A percentile compares a stretch with the other conserved stretches of the same genome.
phyloP scores from a whole-genome alignment of 2,797 vertebrate species.

The Luscinia luscinia region DNA sequence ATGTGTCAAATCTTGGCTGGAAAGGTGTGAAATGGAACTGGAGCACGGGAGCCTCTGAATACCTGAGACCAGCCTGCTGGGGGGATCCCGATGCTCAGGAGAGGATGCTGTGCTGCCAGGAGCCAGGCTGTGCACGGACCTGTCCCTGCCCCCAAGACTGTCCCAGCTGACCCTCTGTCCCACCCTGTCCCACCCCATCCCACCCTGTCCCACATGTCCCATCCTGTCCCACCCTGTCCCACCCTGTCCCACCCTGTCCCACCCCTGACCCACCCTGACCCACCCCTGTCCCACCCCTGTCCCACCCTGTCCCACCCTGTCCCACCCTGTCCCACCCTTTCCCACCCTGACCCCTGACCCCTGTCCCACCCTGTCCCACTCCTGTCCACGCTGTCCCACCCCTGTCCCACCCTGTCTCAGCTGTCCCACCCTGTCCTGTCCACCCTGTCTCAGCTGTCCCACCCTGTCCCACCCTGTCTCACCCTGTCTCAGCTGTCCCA shows the following conservation, averaged over 20 bases:
- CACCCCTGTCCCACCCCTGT: too few relatives aligned
- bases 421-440: background rate
- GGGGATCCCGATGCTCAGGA: background rate
- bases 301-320: too few relatives aligned
- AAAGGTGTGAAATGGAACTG: background rate
- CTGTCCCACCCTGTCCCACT: too few relatives aligned
- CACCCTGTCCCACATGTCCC: too few relatives aligned
- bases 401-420: too few relatives aligned
- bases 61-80: background rate
- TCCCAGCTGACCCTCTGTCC: too few relatives aligned
- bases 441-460: background rate
- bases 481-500: background rate
- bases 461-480: background rate
- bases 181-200: too few relatives aligned
- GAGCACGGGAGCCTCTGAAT: background rate
- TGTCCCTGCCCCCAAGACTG: background rate
- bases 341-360: background rate
- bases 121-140: background rate
- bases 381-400: too few relatives aligned
- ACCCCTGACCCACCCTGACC: too few relatives aligned
- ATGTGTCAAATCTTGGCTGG: fast-evolving
- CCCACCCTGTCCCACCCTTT: background rate
- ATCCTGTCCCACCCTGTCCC: too few relatives aligned
- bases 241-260: too few relatives aligned
- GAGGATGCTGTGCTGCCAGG: background rate